Percentiles rank a stretch among this genome's conserved stretches.
Conservation (phyloP, 2,113 vertebrate genomes). For the Rhegmatorhina hoffmannsi region DNA sequence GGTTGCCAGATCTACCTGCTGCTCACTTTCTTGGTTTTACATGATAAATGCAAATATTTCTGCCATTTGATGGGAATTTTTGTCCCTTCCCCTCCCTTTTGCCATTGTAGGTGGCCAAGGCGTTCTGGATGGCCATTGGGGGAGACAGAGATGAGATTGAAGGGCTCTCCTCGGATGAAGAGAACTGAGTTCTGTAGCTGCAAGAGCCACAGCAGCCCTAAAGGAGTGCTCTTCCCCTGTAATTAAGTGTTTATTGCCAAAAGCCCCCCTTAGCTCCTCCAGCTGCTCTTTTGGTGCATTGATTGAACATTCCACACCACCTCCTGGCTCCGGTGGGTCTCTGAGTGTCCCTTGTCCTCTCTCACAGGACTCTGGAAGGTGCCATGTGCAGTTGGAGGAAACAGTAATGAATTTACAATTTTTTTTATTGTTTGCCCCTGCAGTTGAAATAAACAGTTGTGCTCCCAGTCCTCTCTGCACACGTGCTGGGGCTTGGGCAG, state of each 20-base stretch:
- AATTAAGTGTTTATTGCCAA: neutral
- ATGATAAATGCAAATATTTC: neutral
- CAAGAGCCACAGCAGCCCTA: neutral
- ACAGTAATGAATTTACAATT: neutral
- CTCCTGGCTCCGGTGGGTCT: neutral
- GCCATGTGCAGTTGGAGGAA: neutral
- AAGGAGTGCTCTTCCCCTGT: neutral
- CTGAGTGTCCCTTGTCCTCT: neutral
- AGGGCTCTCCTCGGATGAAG: constrained; percentile 92
- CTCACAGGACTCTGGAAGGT: neutral
- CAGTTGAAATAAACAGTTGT: constrained; percentile 5
- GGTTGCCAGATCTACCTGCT: neutral
- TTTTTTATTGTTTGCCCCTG: constrained; percentile 20
- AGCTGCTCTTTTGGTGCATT: neutral
- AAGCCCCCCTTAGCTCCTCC: neutral
- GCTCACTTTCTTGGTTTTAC: neutral
- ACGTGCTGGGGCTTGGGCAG: neutral
- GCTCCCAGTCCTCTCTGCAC: neutral
- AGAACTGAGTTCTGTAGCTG: constrained; percentile 74
- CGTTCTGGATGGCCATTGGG: constrained; percentile 98
- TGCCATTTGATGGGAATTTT: neutral
- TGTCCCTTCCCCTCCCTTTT: neutral
- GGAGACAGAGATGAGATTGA: constrained; percentile 96
- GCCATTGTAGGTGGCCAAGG: constrained; percentile 89
- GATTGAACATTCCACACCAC: neutral